Base-by-base conservation (phyloP, 2,888 invertebrate genomes). In the Erebia ligea region DNA sequence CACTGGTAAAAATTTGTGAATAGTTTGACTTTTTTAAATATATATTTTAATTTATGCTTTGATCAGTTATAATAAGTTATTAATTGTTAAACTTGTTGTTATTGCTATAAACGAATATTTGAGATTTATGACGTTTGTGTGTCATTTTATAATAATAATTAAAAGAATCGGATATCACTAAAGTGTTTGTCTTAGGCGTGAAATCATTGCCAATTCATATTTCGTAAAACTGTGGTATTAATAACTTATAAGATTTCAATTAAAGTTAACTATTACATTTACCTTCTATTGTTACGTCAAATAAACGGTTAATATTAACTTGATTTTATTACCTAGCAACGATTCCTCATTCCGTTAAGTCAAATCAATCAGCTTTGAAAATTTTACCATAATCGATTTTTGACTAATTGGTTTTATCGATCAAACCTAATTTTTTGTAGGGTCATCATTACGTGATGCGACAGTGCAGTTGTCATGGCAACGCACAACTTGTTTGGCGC, bases 401-500 rank as follows among this genome's bases (percentile, higher is more conserved):
- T 34, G 21, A 63, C 45, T 67, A 69, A 66, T 65, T 45, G 54
- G 21, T 62, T 62, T 62, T 68, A 75, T 77, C 74, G 76, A 76
- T 73, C 66, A 70, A 73, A 71, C 70, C 67, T 72, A 50, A 63
- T 64, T 62, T 65, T 21, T 69, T 61, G 59, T 40, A 69, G 64
- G 57, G 70, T 17, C 68, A 76, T 67, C 83, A 77, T 86, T 83
- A 82, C 82, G 19, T 86, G 82, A 72, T 83, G 87, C 90, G 90
- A 84, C 89, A 86, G 79, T 73, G 65, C 70, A 42, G 90, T 92
- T 83, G 76, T 82, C 84, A 91, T 90, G 82, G 83, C 77, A 85
- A 92, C 90, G 77, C 72, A 81, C 81, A 77, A 76, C 67, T 85
- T 92, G 91, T 91, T 92, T 88, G 84, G 82, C 81, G 81, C 79